Percentiles rank a stretch among this genome's conserved stretches.
phyloP scores from a whole-genome alignment of 2,113 vertebrate genomes.

The Ardeotis arabs region DNA sequence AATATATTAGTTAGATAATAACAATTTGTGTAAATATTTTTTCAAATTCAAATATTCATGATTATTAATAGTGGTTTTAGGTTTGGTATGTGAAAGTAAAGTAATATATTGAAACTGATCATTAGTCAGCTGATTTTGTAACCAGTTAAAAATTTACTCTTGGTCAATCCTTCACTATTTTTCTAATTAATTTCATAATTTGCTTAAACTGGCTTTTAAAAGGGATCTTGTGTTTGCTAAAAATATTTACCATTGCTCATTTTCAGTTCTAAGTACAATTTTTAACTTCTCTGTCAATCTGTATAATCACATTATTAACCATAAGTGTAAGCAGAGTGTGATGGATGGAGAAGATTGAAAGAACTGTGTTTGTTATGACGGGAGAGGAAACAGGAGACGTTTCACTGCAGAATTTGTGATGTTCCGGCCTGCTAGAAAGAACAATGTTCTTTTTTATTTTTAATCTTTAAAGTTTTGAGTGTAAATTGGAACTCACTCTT shows the following conservation, averaged over 20 bases:
- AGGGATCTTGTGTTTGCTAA: not conserved
- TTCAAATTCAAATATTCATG: not conserved
- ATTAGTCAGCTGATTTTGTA: not conserved
- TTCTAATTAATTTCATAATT: not conserved
- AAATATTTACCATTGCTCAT: not conserved
- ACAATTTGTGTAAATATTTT: not conserved
- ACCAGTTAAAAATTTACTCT: not conserved
- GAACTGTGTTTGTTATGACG: not conserved
- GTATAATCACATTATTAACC: not conserved
- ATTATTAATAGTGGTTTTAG: not conserved
- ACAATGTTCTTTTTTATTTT: not conserved
- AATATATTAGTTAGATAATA: not conserved
- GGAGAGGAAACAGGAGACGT: not conserved
- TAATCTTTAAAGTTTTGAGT: not conserved
- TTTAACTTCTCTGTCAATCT: not conserved
- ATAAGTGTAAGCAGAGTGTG: not conserved
- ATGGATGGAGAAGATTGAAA: not conserved
- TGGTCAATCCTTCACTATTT: not conserved
- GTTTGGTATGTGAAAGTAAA: not conserved
- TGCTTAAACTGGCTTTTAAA: not conserved
- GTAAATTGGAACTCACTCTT: not conserved
- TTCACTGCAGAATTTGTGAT: not conserved
- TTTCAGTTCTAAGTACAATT: not conserved
- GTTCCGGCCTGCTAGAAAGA: not conserved
- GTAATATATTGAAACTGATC: not conserved